phyloP scores from a whole-genome alignment of 2,888 invertebrate genomes.

The Chrysodeixis includens region DNA sequence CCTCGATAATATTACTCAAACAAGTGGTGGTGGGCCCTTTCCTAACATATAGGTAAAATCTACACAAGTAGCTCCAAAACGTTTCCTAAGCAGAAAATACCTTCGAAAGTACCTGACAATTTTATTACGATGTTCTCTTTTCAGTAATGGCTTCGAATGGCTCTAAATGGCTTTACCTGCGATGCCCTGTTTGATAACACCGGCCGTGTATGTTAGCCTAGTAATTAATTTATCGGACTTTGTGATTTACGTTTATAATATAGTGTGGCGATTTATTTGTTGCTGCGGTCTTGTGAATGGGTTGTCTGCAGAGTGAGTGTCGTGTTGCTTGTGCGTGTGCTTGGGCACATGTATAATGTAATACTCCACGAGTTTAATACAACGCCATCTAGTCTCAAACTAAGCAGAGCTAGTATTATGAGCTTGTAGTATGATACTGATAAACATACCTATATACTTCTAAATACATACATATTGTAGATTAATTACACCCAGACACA shows the following conservation, averaged over 20 bases:
- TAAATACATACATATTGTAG: no score
- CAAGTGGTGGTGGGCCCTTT: no score
- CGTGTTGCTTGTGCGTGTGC: no score
- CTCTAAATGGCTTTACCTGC: slow-evolving; percentile 7
- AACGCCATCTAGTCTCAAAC: no score
- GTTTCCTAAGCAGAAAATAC: neutral
- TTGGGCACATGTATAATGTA: no score
- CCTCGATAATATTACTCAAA: no score
- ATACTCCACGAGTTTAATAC: no score
- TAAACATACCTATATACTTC: no score
- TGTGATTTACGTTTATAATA: slow-evolving; percentile 4
- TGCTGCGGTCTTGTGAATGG: slow-evolving; percentile 16
- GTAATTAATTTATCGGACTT: slow-evolving; percentile 19
- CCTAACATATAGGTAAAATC: neutral
- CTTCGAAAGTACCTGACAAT: slow-evolving; percentile 14
- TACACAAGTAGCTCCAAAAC: slow-evolving; percentile 9
- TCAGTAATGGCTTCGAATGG: slow-evolving; percentile 16
- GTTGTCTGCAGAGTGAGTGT: neutral
- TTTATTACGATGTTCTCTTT: slow-evolving; percentile 27
- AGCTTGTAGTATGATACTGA: no score
- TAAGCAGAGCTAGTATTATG: no score
- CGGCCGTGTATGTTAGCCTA: slow-evolving; percentile 12
- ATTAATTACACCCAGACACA: no score
- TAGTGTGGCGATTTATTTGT: slow-evolving; percentile 18
- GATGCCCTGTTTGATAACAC: slow-evolving; percentile 12